phyloP scores from a whole-genome alignment of 2,797 vertebrate genomes.

The Channallabes apus region DNA sequence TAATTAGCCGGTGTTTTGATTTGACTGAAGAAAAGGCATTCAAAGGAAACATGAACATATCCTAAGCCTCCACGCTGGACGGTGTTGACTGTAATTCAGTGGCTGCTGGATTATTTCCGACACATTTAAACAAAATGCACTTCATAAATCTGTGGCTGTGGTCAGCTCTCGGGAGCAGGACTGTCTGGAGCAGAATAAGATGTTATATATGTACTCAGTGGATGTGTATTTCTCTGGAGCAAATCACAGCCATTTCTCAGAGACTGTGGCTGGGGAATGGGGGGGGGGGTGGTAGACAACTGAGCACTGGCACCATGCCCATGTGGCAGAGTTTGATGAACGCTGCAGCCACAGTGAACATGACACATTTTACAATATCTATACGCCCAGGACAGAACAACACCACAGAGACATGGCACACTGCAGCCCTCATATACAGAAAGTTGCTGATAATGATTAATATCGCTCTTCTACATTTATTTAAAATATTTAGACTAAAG shows the following conservation, averaged over 20 bases:
- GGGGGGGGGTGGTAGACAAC: constrained; percentile 64
- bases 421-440: constrained; percentile 9
- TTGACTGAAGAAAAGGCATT: constrained; percentile 27
- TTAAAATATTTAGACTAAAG: not conserved
- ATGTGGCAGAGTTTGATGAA: constrained; percentile 65
- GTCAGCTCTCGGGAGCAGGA: constrained; percentile 76
- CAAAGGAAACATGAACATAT: constrained; percentile 15
- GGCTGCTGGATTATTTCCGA: constrained; percentile 49
- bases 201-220: constrained; percentile 77
- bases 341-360: constrained; percentile 55
- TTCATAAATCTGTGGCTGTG: constrained; percentile 78
- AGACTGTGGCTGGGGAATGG: constrained; percentile 59
- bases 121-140: constrained; percentile 62
- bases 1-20: constrained; percentile 26
- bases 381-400: constrained; percentile 31
- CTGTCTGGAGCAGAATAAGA: constrained; percentile 80
- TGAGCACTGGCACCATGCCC: constrained; percentile 69
- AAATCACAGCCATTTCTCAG: constrained; percentile 46
- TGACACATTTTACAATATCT: constrained; percentile 61
- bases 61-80: constrained; percentile 16
- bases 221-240: constrained; percentile 80
- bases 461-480: constrained; percentile 26
- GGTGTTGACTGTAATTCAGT: constrained; percentile 49
- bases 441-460: constrained; percentile 23
- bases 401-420: constrained; percentile 20